Base-by-base conservation (phyloP, 2,888 invertebrate genomes). In the Epiperipatus broadwayi region DNA sequence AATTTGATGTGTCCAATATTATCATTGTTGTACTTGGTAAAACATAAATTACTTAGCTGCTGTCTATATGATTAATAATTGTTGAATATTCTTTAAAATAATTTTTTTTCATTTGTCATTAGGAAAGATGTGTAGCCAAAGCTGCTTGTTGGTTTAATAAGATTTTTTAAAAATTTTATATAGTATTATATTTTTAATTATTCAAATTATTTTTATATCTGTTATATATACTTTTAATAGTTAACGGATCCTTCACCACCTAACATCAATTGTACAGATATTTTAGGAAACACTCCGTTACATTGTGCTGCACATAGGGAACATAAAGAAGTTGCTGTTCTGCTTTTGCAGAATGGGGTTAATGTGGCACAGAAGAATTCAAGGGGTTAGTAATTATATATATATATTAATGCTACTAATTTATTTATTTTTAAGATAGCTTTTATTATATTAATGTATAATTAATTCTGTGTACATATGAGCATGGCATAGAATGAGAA, bases 231-330 rank as follows among this genome's bases (percentile, higher is more conserved):
- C 33, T 38, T 40, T 20, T 57, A 53, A 2, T 53, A 73, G 73
- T 55, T 73, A 19, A 67, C 64, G 51, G 61, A 63, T 19, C 55
- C 65, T 1, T 63, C 64, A 44, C 63, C 71, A 0, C 69, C 70
- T 1, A 70, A 68, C 47, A 69, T 73, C 37, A 72, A 73, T 58
- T 71, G 71, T 49, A 63, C 66, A 36, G 47, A 47, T 40, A 41
- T 37, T n/a, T 32, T 37, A 14, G 46, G 45, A 4, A 74, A 74
- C 57, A 69, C 72, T 1, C 68, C 71, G 22, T 57, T 74, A 2
- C 74, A 75, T 52, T 69, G 70, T 49, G 72, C 71, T 1, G 68
- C 74, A 1, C 71, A 72, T 51, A 54, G 73, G 10, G 72, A 72
- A 0, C 72, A 72, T 49, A 68, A 70, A 31, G 64, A 70, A 38